Percentiles rank a stretch among this genome's conserved stretches.
These are phyloP conservation scores for Catocala sponsa DNA, from an alignment of 2,888 invertebrate genomes.

Conservation along the genomic window DNA sequence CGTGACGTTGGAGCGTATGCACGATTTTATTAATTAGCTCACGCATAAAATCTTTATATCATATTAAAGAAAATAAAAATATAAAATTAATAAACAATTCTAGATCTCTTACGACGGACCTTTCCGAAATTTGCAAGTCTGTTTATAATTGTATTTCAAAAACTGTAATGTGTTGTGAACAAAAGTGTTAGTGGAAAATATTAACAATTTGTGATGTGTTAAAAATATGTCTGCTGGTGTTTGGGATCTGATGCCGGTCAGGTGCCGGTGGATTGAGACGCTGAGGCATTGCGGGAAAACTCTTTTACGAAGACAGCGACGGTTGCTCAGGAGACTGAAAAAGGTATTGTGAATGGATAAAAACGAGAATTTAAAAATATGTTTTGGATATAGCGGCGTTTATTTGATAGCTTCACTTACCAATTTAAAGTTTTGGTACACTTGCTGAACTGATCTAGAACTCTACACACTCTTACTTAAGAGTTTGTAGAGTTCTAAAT, in stretches of 20 bases:
- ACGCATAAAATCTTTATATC: too few relatives aligned
- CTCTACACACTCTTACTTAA: too few relatives aligned
- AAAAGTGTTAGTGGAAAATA: constrained; percentile 28
- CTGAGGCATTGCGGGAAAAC: constrained; percentile 83
- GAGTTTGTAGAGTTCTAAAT: too few relatives aligned
- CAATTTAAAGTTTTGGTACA: too few relatives aligned
- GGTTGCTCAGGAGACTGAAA: constrained; percentile 79
- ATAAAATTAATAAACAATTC: neutral
- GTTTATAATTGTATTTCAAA: neutral
- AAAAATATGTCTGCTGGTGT: constrained; percentile 72
- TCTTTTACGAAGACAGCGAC: constrained; percentile 78
- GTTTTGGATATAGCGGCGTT: too few relatives aligned
- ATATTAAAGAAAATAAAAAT: too few relatives aligned
- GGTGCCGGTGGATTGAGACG: constrained; percentile 82
- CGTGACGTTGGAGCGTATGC: constrained; percentile 21
- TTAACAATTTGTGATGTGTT: constrained; percentile 55
- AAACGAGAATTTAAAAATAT: too few relatives aligned
- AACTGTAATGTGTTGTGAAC: constrained; percentile 22
- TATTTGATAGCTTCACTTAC: too few relatives aligned
- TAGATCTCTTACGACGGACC: neutral
- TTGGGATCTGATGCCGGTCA: constrained; percentile 80
- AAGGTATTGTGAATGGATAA: constrained; percentile 69
- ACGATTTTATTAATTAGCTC: constrained; percentile 10
- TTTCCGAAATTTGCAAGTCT: too few relatives aligned
- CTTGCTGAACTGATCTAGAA: too few relatives aligned